Base-by-base conservation (phyloP, 1,140 invertebrate genomes). In the Sycophaga agraensis region DNA sequence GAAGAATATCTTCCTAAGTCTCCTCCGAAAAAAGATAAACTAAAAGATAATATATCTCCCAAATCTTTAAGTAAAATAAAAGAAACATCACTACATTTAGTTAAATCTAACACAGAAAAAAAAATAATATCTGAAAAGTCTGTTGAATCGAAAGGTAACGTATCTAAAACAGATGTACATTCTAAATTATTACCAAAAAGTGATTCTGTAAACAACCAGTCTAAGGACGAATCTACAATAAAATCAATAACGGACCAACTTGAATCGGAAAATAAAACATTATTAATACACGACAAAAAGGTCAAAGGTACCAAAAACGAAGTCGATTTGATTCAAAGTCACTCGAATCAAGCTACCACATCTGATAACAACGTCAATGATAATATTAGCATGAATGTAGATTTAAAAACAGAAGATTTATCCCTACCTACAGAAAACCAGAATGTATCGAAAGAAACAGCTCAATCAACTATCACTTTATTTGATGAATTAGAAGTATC, bases 1-100 rank as follows among this genome's bases (percentile, higher is more conserved):
- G 49, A 43, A 26, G 46, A 34, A 9, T 17, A 11, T 12, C 22
- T 45, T n/a, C 40, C 58, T 40, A 61, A 53, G 37, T 60, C 63
- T 37, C 26, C 58, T 16, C 26, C 54, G 19, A 58, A 26, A 12
- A 56, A 48, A 5, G 58, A 63, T 2, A 48, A 24, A 45, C 11
- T 16, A 0, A 43, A 34, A 56, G 40, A 56, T 5, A 35, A 40
- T 3, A 3, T 1, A 19, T 17, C 43, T 2, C 37, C 46, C 6
- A 56, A 42, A 21, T 50, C 37, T 31, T 31, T 37, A 24, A 22
- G 28, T 8, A 60, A 60, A 35, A 31, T 16, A 31, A 39, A 50
- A 39, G 60, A 63, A 43, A 39, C 42, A 14, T 14, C 16, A 34
- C 5, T 46, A 24, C 28, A 14, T 4, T 28, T 22, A 56, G 45